These are phyloP conservation scores for Drymodes brunneopygia DNA, from an alignment of 2,113 vertebrate species.

Conservation along the genomic window DNA sequence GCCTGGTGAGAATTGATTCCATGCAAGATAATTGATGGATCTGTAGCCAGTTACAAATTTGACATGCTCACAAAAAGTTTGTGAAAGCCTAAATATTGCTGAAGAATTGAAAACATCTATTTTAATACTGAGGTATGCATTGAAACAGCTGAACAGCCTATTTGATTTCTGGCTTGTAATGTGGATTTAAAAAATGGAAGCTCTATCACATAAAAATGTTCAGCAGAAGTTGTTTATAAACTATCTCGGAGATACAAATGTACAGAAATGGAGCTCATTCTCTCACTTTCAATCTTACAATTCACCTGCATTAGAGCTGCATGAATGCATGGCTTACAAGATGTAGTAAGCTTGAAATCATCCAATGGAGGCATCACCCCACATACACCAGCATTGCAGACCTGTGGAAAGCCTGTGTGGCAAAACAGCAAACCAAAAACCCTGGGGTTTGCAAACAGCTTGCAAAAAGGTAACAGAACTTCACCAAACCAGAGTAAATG, in stretches of 20 bases:
- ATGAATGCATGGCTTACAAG: neutral
- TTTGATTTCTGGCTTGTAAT: neutral
- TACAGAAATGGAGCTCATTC: neutral
- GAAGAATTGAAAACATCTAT: neutral
- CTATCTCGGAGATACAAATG: neutral
- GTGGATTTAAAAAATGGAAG: neutral
- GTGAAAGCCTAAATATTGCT: neutral
- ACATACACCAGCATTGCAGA: neutral
- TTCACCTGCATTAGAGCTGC: neutral
- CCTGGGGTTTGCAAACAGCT: neutral
- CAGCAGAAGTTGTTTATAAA: neutral
- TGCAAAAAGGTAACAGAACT: neutral
- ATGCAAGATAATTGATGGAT: neutral
- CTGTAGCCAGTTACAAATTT: neutral
- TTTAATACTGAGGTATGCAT: neutral
- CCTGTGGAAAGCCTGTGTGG: neutral
- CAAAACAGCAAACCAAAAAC: neutral
- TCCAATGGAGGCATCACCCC: neutral
- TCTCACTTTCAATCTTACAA: neutral
- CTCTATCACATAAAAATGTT: neutral
- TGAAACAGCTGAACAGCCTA: neutral
- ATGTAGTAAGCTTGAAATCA: neutral
- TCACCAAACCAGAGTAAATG: neutral
- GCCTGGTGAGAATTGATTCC: neutral
- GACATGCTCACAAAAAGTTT: neutral